A percentile compares a stretch with the other conserved stretches of the same genome.
Evolutionary conservation across 2,113 vertebrate genomes (phyloP).

Genomic region (Plestiodon gilberti): DNA sequence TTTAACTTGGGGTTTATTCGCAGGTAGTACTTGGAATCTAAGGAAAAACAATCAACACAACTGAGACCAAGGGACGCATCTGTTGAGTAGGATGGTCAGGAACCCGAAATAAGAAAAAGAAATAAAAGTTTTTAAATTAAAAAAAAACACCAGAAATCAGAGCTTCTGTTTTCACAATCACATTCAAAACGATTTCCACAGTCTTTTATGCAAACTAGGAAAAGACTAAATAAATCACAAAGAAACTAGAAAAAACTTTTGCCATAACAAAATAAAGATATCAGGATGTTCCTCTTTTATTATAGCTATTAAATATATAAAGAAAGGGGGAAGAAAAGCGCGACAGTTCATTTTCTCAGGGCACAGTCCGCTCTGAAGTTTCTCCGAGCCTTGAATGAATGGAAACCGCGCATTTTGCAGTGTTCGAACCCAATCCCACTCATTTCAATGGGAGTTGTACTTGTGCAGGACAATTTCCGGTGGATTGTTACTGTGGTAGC

Average conservation of each 20-base stretch:
- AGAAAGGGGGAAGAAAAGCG: not conserved
- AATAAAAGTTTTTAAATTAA: not conserved
- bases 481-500: not conserved
- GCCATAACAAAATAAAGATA: no score
- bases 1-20: not conserved
- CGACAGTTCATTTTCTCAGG: not conserved
- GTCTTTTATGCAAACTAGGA: not conserved
- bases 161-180: not conserved
- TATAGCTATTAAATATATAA: not conserved
- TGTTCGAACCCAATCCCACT: not conserved
- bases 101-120: not conserved
- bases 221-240: not conserved
- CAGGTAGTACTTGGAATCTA: not conserved
- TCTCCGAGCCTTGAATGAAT: not conserved
- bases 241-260: not conserved
- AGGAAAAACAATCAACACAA: not conserved
- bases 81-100: not conserved
- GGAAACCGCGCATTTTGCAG: not conserved
- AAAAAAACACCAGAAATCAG: not conserved
- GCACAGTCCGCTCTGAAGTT: not conserved
- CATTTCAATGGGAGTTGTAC: not conserved
- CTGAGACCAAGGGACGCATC: not conserved
- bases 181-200: not conserved
- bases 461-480: not conserved
- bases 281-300: not conserved